Base-by-base conservation (phyloP, 2,888 invertebrate species). In the Macrostomum cliftonense region DNA sequence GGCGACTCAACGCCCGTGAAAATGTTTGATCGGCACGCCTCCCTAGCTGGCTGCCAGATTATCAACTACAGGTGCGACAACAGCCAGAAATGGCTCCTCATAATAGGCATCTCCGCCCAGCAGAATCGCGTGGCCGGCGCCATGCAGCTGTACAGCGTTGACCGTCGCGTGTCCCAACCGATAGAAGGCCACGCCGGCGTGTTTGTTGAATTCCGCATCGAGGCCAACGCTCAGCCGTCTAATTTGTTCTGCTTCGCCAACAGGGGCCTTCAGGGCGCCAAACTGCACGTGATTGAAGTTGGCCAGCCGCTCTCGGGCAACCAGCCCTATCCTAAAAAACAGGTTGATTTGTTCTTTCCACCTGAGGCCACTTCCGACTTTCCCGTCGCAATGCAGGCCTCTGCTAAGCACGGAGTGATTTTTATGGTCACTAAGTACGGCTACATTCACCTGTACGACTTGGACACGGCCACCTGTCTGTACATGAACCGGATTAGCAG, bases 371-470 rank as follows among this genome's bases (percentile, higher is more conserved):
- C 83, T 66, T 87, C 84, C 71, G 95, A 97, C 72, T 97, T 97
- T 70, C 95, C 95, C 0, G 91, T 97, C 13, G 93, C 95, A 12
- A 95, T 97, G 93, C 95, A 97, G 74, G 85, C 89, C 55, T 89
- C 91, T 42, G 78, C 81, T 13, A 91, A 89, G 71, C 89, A 91
- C 70, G 91, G 91, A 72, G 85, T 93, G 58, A 83, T 93, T 61
- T 97, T 91, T 75, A 77, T 95, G 65, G 91, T 97, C 64, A 95
- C 95, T 52, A 95, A 95, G 73, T 93, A 91, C 71, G 95, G 95
- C 39, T 97, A 93, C 74, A 87, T 97, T 57, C 93, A 97, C 72
- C 79, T 97, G 77, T 95, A 91, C 67, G 95, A 95, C 68, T 83
- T 95, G 60, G 95, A 97, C 71, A 87, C 84, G 11, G 93, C 86